A percentile compares a stretch with the other conserved stretches of the same genome.
phyloP scores from a whole-genome alignment of 2,888 invertebrate species.

The Eristalis tenax region DNA sequence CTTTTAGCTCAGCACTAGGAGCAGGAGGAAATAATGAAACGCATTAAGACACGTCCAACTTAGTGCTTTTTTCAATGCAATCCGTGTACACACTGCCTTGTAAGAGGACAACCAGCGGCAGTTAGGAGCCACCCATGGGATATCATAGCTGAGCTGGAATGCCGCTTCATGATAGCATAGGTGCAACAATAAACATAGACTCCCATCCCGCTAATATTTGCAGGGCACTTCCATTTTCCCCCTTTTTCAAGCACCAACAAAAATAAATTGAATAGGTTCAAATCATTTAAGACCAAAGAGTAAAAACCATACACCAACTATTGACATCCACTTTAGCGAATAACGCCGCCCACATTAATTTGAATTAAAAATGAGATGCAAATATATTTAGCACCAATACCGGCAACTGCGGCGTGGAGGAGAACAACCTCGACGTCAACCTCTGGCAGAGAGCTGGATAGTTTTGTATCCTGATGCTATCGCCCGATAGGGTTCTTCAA shows the following conservation, averaged over 20 bases:
- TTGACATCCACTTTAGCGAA: conserved; percentile 7
- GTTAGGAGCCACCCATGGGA: no score
- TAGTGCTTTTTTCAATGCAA: background rate
- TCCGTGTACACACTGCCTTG: no score
- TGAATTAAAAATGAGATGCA: conserved; percentile 67
- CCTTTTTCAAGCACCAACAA: background rate
- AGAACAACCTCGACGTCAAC: background rate
- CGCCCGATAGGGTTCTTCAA: conserved; percentile 1
- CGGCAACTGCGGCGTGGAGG: background rate
- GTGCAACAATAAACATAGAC: no score
- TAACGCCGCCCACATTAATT: conserved; percentile 26
- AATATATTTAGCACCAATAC: conserved; percentile 34
- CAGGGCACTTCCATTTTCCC: background rate
- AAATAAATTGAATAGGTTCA: background rate
- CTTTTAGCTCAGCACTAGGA: conserved; percentile 1
- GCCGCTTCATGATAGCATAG: no score
- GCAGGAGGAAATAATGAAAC: conserved; percentile 20
- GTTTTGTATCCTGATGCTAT: conserved; percentile 14
- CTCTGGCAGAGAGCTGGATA: conserved; percentile 17
- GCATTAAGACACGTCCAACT: conserved; percentile 25
- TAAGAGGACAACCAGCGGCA: no score
- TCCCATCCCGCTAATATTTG: background rate
- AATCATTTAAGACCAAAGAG: background rate
- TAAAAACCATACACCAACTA: conserved; percentile 15
- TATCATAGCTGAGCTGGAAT: no score